These are phyloP conservation scores for Heterochromis multidens DNA, from an alignment of 2,113 vertebrate genomes.

Conservation along the genomic window DNA sequence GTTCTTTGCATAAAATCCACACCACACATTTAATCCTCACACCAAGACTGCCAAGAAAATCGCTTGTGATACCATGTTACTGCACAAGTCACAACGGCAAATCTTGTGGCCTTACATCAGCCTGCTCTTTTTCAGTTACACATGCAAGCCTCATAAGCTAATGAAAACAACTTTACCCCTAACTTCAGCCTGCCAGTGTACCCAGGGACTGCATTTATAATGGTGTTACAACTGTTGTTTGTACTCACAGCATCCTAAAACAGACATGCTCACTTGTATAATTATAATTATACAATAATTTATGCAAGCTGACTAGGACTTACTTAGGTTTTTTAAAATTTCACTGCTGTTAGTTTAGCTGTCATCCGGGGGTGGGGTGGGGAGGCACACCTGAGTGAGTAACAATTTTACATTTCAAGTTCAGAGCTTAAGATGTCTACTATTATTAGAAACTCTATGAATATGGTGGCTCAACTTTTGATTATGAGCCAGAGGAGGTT, in stretches of 20 bases:
- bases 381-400: background rate
- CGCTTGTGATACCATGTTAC: background rate
- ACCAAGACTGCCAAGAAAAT: background rate
- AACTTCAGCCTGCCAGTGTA: background rate
- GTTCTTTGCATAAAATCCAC: background rate
- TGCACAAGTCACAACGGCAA: background rate
- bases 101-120: background rate
- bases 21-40: background rate
- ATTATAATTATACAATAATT: no score
- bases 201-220: background rate
- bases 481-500: conserved; percentile 44
- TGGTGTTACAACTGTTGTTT: background rate
- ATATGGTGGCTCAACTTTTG: conserved; percentile 54
- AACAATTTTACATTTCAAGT: background rate
- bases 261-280: background rate
- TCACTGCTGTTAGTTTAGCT: background rate
- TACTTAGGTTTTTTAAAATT: background rate
- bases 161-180: background rate
- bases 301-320: background rate
- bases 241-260: background rate
- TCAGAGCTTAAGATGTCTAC: background rate
- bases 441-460: conserved; percentile 31
- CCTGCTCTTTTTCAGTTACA: background rate
- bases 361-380: background rate
- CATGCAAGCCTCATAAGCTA: background rate